phyloP scores from a whole-genome alignment of 2,113 vertebrate species.

The Hypanus sabinus region DNA sequence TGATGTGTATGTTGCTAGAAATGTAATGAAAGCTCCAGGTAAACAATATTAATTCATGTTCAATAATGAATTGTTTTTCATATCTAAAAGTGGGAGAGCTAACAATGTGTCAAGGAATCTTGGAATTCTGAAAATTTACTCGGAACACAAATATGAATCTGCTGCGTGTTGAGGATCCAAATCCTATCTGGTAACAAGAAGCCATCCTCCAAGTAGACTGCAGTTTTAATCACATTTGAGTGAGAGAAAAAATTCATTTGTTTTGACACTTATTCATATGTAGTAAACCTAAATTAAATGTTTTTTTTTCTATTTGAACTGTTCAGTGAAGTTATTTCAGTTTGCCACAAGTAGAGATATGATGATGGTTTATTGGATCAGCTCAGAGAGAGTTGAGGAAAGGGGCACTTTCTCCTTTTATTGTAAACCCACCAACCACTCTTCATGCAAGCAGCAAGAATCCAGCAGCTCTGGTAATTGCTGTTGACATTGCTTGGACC shows the following conservation, averaged over 20 bases:
- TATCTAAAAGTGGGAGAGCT: neutral
- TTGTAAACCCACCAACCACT: slow-evolving; percentile 45
- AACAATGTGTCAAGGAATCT: neutral
- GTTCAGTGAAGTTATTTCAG: neutral
- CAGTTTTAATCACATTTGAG: neutral
- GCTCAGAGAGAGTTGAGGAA: neutral
- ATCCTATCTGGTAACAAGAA: neutral
- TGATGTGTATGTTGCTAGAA: too few relatives aligned
- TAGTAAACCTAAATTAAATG: neutral
- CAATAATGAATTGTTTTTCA: neutral
- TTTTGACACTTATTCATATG: neutral
- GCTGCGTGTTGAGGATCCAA: neutral
- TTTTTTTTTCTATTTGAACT: neutral
- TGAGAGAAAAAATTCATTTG: neutral
- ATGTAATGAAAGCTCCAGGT: neutral
- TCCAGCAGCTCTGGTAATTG: slow-evolving; percentile 70
- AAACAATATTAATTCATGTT: neutral
- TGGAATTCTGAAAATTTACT: neutral
- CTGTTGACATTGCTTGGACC: slow-evolving; percentile 80
- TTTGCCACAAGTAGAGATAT: neutral
- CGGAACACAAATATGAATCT: neutral
- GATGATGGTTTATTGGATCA: neutral
- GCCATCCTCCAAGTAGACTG: neutral
- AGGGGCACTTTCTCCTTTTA: neutral
- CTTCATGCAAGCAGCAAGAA: slow-evolving; percentile 55